Evolutionary conservation across 2,888 invertebrate genomes (phyloP).

Genomic region (Chaitophorus viminalis): DNA sequence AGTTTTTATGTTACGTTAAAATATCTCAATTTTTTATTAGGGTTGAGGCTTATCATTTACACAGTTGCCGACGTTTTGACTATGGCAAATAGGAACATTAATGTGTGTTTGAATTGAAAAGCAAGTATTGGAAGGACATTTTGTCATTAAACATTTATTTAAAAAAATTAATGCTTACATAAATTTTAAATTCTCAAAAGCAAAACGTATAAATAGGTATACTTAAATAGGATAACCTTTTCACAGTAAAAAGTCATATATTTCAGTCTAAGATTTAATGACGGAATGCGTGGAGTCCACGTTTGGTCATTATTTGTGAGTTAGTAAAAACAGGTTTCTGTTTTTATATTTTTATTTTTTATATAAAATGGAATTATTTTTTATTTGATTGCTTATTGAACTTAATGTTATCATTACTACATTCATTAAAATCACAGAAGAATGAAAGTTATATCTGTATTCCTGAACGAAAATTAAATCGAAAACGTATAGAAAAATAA

Average conservation of each 20-base stretch:
- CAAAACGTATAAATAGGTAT: too few species aligned
- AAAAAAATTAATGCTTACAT: too few species aligned
- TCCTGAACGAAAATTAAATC: background rate
- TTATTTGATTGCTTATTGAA: background rate
- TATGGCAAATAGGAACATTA: background rate
- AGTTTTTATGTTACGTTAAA: background rate
- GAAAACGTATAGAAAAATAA: background rate
- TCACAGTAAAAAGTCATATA: background rate
- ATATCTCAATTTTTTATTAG: background rate
- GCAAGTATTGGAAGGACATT: too few species aligned
- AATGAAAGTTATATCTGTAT: background rate
- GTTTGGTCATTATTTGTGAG: slow-evolving; percentile 17
- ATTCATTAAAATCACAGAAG: background rate
- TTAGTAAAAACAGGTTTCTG: slow-evolving; percentile 10
- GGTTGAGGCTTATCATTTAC: background rate
- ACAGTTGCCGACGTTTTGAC: background rate
- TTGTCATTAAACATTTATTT: too few species aligned
- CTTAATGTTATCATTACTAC: background rate
- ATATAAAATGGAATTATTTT: background rate
- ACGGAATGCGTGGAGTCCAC: background rate
- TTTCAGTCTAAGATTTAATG: background rate
- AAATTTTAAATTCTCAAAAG: too few species aligned
- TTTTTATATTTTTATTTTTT: slow-evolving; percentile 2
- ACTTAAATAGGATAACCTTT: too few species aligned
- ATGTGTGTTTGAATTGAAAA: background rate